A percentile compares a stretch with the other conserved stretches of the same genome.
Conservation (phyloP, 2,888 invertebrate species). For the Bedellia somnulentella region DNA sequence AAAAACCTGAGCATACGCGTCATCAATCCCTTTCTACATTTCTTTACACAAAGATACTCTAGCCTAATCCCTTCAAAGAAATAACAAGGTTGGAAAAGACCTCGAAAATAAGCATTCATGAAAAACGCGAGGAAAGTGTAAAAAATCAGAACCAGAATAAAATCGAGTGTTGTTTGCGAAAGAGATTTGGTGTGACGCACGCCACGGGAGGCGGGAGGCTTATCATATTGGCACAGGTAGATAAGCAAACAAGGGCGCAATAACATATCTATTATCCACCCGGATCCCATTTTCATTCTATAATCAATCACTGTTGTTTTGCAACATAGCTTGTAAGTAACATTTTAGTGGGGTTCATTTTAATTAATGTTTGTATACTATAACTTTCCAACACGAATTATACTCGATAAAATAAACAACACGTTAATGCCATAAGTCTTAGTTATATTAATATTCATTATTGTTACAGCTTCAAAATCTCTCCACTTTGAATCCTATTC, state of each 20-base stretch:
- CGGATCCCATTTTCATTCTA: not conserved
- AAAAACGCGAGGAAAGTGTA: conserved; percentile 17
- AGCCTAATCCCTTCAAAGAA: not conserved
- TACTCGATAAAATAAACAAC: too few relatives aligned
- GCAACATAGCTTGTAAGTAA: not conserved
- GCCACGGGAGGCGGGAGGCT: conserved; percentile 22
- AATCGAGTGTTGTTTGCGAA: conserved; percentile 25
- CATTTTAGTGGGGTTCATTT: too few relatives aligned
- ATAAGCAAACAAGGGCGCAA: conserved; percentile 3
- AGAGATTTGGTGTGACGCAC: conserved; percentile 35
- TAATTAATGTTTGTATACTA: too few relatives aligned
- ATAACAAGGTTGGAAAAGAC: conserved; percentile 5
- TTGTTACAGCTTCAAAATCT: too few relatives aligned
- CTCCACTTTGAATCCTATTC: too few relatives aligned
- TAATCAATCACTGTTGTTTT: not conserved
- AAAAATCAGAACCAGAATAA: conserved; percentile 26
- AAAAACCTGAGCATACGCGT: too few relatives aligned
- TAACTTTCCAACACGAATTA: too few relatives aligned
- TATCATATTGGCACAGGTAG: conserved; percentile 28
- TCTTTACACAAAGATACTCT: too few relatives aligned
- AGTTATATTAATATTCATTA: too few relatives aligned
- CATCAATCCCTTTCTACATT: too few relatives aligned
- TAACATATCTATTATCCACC: not conserved
- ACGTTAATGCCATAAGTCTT: too few relatives aligned
- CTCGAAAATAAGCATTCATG: conserved; percentile 7